A percentile compares a stretch with the other conserved stretches of the same genome.
Conservation (phyloP, 2,888 invertebrate genomes). For the Tetramorium bicarinatum region DNA sequence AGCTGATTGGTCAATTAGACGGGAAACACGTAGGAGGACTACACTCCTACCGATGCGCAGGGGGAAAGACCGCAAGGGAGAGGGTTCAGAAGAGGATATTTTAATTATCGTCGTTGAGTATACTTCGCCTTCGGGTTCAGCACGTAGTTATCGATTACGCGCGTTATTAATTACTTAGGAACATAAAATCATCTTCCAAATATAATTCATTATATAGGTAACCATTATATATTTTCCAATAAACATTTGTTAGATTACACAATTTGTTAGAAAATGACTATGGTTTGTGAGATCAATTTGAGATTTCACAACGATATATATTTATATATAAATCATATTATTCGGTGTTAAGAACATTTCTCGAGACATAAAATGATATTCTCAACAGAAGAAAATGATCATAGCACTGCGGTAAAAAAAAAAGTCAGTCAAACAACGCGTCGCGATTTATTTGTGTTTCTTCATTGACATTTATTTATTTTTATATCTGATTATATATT, state of each 20-base stretch:
- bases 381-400: neutral
- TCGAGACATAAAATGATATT: neutral
- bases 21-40: constrained; percentile 84
- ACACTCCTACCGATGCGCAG: constrained; percentile 75
- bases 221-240: neutral
- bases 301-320: neutral
- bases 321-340: neutral
- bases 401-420: neutral
- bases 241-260: no score
- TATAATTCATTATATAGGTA: constrained; percentile 46
- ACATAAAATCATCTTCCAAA: constrained; percentile 66
- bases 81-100: constrained; percentile 82
- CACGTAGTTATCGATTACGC: constrained; percentile 79
- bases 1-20: constrained; percentile 86
- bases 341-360: neutral
- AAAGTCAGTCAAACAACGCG: neutral
- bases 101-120: constrained; percentile 84
- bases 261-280: constrained; percentile 16
- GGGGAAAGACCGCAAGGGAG: constrained; percentile 72
- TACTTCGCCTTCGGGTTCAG: constrained; percentile 75
- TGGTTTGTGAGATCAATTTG: neutral
- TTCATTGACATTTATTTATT: constrained; percentile 3
- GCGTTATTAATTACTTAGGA: constrained; percentile 83
- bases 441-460: constrained; percentile 23
- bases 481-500: constrained; percentile 51